Conservation (phyloP, 2,797 vertebrate genomes). For the Lithobates pipiens region DNA sequence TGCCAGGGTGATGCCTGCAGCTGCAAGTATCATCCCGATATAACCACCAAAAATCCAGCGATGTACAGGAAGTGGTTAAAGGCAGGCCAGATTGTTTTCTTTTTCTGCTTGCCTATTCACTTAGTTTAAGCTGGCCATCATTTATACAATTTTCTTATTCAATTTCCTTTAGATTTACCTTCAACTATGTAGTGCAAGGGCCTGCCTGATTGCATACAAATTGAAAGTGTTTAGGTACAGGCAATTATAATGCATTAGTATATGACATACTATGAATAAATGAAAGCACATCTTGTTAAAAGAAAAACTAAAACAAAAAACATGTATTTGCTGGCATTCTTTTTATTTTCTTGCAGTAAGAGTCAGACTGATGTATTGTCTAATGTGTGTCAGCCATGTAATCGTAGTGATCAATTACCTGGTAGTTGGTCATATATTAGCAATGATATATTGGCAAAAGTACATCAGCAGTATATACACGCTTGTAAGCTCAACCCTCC, state of each 20-base stretch:
- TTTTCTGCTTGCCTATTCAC: no score
- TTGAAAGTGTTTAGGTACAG: no score
- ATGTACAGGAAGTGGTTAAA: no score
- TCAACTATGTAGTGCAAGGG: no score
- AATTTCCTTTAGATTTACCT: no score
- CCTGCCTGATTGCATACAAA: no score
- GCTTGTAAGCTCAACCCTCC: background rate
- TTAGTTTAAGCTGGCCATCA: no score
- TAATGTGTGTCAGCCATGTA: slow-evolving; percentile 18
- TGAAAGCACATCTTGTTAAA: slow-evolving; percentile 1
- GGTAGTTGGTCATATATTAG: slow-evolving; percentile 23
- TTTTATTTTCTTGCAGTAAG: slow-evolving; percentile 8
- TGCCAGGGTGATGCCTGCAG: no score
- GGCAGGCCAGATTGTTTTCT: no score
- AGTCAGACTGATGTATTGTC: slow-evolving; percentile 32
- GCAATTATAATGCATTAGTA: slow-evolving; percentile 1
- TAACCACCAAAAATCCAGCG: no score
- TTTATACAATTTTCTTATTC: no score
- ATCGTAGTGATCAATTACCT: slow-evolving; percentile 22
- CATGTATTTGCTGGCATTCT: slow-evolving; percentile 11
- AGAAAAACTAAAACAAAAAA: background rate
- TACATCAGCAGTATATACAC: slow-evolving; percentile 10
- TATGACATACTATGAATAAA: background rate
- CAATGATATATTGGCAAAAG: slow-evolving; percentile 14
- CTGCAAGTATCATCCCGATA: no score